Evolutionary conservation across 2,888 invertebrate genomes (phyloP).

Genomic region (Polyommatus icarus): DNA sequence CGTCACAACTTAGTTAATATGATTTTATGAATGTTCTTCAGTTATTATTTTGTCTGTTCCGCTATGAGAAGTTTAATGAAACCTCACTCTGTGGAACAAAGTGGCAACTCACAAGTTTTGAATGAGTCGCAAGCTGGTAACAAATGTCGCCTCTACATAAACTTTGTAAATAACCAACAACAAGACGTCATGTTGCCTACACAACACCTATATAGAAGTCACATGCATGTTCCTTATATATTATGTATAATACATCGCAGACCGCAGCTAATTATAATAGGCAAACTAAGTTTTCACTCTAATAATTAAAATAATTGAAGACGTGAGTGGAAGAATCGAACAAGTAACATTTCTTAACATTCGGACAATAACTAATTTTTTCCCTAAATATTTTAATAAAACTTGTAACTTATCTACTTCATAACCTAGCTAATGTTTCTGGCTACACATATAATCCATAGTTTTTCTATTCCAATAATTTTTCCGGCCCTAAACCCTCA

Average conservation of each 20-base stretch:
- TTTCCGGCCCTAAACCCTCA: no score
- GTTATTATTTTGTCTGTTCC: conserved; percentile 44
- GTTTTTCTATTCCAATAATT: no score
- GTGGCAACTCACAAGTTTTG: conserved; percentile 36
- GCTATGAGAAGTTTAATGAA: conserved; percentile 50
- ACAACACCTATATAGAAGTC: not conserved
- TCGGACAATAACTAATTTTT: no score
- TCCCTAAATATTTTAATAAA: no score
- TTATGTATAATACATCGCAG: no score
- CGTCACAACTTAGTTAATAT: conserved; percentile 11
- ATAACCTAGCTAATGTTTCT: no score
- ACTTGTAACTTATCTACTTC: no score
- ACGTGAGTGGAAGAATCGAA: no score
- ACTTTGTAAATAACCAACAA: conserved; percentile 37
- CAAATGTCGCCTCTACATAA: conserved; percentile 39
- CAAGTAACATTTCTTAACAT: no score
- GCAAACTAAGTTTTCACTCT: not conserved
- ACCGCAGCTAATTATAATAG: not conserved
- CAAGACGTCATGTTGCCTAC: not conserved
- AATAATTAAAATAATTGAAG: no score
- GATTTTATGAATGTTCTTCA: conserved; percentile 10
- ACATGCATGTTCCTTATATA: not conserved
- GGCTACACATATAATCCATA: no score
- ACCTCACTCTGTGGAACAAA: conserved; percentile 49
- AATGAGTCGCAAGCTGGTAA: conserved; percentile 37